Evolutionary conservation across 2,797 vertebrate genomes (phyloP), one percentile per base, ranked within the genome.

Genomic region (Sebastes flavidus): DNA sequence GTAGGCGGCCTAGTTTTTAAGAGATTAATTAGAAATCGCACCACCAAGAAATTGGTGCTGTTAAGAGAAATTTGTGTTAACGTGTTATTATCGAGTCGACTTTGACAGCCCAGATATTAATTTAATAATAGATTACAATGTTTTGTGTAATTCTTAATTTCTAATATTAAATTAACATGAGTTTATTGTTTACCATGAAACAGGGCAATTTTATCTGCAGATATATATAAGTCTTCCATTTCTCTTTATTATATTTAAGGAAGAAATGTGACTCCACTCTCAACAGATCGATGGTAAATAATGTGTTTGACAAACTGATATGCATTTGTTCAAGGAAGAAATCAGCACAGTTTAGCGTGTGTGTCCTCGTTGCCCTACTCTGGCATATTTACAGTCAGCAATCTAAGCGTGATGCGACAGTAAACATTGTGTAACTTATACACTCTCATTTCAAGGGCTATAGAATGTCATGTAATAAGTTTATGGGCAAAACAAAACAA

Each of bases 401-500:
- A 73, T 72, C 60, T 36, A 2, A 83, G 79, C 10, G 4, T 63
- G 49, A 78, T 72, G 70, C 32, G 80, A 81, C 73, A 49, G 60
- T 68, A 78, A 84, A 90, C 75, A 78, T 82, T 80, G 77, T 69
- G 72, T 67, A 90, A 89, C 90, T 67, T 82, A 83, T 75, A 82
- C 30, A 71, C 78, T 76, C 60, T 1, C 20, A n/a, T 87, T 85
- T 73, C 55, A 83, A 61, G 34, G 55, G 20, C 61, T 80, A 22
- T 27, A 46, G 5, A 49, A 30, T 66, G 59, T 76, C 66, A 46
- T 61, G 14, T 42, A 8, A 75, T n/a, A 32, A 3, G 5, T 13
- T 9, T 30, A 10, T 13, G 20, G 24, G 18, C 14, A 62, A 81
- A 87, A 82, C 81, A 83, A 83, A 86, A 85, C 72, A 46, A 80